These are phyloP conservation scores for Girardinichthys multiradiatus DNA, from an alignment of 2,113 vertebrate species.

Conservation along the genomic window DNA sequence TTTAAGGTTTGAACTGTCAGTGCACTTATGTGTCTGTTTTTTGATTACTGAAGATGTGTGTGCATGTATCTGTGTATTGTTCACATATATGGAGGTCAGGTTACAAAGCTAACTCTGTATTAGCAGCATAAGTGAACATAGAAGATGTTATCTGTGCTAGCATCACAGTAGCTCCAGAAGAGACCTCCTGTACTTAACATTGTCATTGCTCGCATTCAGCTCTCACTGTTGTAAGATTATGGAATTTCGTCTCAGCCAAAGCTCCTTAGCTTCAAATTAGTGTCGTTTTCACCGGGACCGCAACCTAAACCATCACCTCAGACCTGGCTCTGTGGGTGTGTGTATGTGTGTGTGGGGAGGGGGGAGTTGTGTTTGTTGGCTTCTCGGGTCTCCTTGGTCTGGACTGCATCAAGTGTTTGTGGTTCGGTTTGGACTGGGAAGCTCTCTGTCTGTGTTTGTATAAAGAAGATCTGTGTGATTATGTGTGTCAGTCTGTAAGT, in stretches of 20 bases:
- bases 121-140: constrained; percentile 3
- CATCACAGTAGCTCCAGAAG: constrained; percentile 11
- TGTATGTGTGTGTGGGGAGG: constrained; percentile 1
- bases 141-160: constrained; percentile 11
- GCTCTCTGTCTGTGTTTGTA: constrained; percentile 15
- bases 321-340: constrained; percentile 39
- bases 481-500: constrained; percentile 21
- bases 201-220: constrained; percentile 28
- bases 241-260: constrained; percentile 45
- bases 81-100: constrained; percentile 19
- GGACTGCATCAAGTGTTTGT: constrained; percentile 71
- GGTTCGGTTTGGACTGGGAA: constrained; percentile 38
- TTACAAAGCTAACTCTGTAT: constrained; percentile 48
- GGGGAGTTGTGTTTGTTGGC: constrained; percentile 49
- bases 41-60: constrained; percentile 20
- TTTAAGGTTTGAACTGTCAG: constrained; percentile 42
- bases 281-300: constrained; percentile 67
- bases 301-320: constrained; percentile 72
- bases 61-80: constrained; percentile 10
- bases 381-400: constrained; percentile 61
- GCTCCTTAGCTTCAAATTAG: constrained; percentile 67
- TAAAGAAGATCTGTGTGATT: constrained; percentile 17
- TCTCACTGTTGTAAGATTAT: constrained; percentile 11
- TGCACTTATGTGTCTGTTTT: constrained; percentile 33
- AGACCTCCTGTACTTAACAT: constrained; percentile 2